Evolutionary conservation across 1,140 invertebrate genomes (phyloP).

Genomic region (Drosophila triauraria): DNA sequence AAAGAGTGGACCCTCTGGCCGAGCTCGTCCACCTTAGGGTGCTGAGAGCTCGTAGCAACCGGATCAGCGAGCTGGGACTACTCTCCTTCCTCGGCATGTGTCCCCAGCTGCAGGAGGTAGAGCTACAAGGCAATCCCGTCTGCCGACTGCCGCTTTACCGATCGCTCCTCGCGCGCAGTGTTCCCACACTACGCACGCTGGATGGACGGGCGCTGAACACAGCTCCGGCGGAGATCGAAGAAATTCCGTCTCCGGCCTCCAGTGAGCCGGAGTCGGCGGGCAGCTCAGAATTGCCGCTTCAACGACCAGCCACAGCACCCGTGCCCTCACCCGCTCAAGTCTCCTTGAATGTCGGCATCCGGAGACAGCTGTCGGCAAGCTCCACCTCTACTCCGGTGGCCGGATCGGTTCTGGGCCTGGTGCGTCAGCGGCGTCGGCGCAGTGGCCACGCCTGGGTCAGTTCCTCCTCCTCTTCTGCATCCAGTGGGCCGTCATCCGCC

Average conservation of each 20-base stretch:
- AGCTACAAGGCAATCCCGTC: slow-evolving; percentile 85
- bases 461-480: slow-evolving; percentile 45
- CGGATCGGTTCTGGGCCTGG: slow-evolving; percentile 71
- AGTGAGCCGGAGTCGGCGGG: slow-evolving; percentile 55
- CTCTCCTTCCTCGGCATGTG: slow-evolving; percentile 85
- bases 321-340: slow-evolving; percentile 34
- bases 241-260: slow-evolving; percentile 60
- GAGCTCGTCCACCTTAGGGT: slow-evolving; percentile 70
- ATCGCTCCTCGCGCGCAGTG: slow-evolving; percentile 73
- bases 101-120: slow-evolving; percentile 81
- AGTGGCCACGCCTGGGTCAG: slow-evolving; percentile 76
- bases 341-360: slow-evolving; percentile 40
- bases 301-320: slow-evolving; percentile 63
- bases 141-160: slow-evolving; percentile 81
- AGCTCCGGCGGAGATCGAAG: slow-evolving; percentile 16
- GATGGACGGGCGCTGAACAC: slow-evolving; percentile 75
- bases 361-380: slow-evolving; percentile 21
- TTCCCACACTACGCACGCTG: slow-evolving; percentile 84
- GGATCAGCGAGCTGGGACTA: slow-evolving; percentile 82
- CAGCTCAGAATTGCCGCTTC: slow-evolving; percentile 20
- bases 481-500: slow-evolving; percentile 62
- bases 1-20: slow-evolving; percentile 87
- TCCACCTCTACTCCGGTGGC: slow-evolving; percentile 64
- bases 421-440: slow-evolving; percentile 64
- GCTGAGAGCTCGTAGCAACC: slow-evolving; percentile 78